Conservation (phyloP, 2,113 vertebrate species). For the Ochotona princeps region DNA sequence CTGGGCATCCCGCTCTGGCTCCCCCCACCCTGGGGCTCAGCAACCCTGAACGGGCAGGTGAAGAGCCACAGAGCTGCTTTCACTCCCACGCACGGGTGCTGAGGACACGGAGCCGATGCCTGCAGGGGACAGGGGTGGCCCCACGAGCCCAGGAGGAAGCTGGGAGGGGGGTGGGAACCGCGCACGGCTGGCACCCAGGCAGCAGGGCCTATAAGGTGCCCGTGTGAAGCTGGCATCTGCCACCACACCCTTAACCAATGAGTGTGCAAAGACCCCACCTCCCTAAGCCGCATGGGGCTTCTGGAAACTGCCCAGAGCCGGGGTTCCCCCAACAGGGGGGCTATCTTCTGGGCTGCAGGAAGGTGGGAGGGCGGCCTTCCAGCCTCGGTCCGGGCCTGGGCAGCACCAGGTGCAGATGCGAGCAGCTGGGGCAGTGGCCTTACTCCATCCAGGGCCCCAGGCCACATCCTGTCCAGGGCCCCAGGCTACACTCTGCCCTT, state of each 20-base stretch:
- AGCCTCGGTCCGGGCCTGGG: too few species aligned
- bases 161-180: background rate
- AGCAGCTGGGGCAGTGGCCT: background rate
- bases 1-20: background rate
- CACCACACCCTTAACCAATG: too few species aligned
- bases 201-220: too few species aligned
- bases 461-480: too few species aligned
- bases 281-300: too few species aligned
- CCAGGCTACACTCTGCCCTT: too few species aligned
- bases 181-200: background rate
- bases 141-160: too few species aligned
- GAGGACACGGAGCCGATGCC: accelerated
- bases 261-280: background rate
- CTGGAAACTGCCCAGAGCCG: background rate
- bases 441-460: too few species aligned
- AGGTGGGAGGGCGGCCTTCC: too few species aligned
- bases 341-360: too few species aligned
- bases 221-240: background rate
- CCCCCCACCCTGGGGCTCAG: accelerated
- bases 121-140: background rate
- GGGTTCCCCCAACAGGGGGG: too few species aligned
- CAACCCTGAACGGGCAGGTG: background rate
- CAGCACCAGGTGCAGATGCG: too few species aligned
- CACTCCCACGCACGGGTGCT: background rate
- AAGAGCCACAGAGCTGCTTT: background rate